A percentile compares a stretch with the other conserved stretches of the same genome.
Conservation (phyloP, 2,113 vertebrate genomes). For the Nyctereutes procyonoides region DNA sequence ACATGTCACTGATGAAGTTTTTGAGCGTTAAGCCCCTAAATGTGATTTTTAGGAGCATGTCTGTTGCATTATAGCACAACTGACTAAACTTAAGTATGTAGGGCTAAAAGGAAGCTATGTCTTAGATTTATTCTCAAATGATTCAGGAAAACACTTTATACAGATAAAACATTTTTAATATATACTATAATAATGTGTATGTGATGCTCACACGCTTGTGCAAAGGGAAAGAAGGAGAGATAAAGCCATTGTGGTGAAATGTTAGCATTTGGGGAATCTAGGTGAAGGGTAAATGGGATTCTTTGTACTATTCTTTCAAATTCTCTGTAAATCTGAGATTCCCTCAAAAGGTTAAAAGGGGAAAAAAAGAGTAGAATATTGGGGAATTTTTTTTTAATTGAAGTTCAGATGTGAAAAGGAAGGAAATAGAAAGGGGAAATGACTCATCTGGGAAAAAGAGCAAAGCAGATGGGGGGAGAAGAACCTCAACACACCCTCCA, state of each 20-base stretch:
- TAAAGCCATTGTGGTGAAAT: not conserved
- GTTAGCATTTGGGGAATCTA: not conserved
- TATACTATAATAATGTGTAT: not conserved
- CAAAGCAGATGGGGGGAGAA: not conserved
- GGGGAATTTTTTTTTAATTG: not conserved
- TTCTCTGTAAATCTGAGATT: conserved; percentile 35
- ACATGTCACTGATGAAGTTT: not conserved
- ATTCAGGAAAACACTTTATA: not conserved
- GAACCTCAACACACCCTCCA: not conserved
- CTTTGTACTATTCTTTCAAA: conserved; percentile 34
- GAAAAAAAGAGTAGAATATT: not conserved
- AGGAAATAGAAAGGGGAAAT: conserved; percentile 1
- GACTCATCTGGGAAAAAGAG: conserved; percentile 38
- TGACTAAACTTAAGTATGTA: not conserved
- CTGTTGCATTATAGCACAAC: conserved; percentile 1
- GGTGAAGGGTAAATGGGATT: not conserved
- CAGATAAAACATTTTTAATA: not conserved
- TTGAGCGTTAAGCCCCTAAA: not conserved
- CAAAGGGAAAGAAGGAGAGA: not conserved
- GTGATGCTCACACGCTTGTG: not conserved
- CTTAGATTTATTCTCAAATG: conserved; percentile 24
- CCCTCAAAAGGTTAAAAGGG: not conserved
- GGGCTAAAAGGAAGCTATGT: not conserved
- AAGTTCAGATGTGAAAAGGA: conserved; percentile 24
- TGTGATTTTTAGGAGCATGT: conserved; percentile 1